Base-by-base conservation (phyloP, 2,113 vertebrate species). In the Xiphorhynchus elegans region DNA sequence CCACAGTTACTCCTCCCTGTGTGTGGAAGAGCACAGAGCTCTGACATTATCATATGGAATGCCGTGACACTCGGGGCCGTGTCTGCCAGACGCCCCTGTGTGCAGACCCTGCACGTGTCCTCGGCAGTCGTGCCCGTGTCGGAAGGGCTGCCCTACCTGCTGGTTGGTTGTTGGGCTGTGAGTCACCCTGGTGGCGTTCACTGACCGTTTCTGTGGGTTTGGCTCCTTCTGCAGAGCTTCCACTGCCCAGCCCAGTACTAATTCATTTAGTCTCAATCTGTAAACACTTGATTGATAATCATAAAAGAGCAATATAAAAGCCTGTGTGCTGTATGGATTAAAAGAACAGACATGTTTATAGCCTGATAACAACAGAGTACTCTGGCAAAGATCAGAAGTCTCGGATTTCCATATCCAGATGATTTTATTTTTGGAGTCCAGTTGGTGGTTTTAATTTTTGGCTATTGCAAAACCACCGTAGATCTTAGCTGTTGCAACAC, bases 381-480 rank as follows among this genome's bases (percentile, higher is more conserved):
- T 93, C 92, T 96, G 93, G 93, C 93, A 82, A 68, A 90, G 69
- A 93, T 92, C 80, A 66, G 76, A 52, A 86, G 89, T 96, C 80
- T 96, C 73, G 10, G 40, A 92, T 96, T 95, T 94, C 92, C 69
- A 20, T 92, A 79, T 94, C 96, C 96, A 97, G 90, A 93, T 93
- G 88, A 91, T 35, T 95, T 96, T 97, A 95, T 95, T 95, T 97
- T 96, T 96, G 91, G 93, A 95, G 88, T 96, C 92, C 86, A 50
- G 56, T 96, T 92, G 73, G 89, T 96, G 94, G 90, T 94, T 97
- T 95, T 90, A 79, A 76, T 90, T 96, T 95, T 92, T 96, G 93
- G 86, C 92, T 93, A 5, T 96, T 97, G 95, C 95, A 96, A 97
- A 95, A 96, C 73, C 90, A 60, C 84, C 46, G 1, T 96, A 90